Evolutionary conservation across 2,797 vertebrate genomes (phyloP).

Genomic region (Pangasius sanitwongsei): DNA sequence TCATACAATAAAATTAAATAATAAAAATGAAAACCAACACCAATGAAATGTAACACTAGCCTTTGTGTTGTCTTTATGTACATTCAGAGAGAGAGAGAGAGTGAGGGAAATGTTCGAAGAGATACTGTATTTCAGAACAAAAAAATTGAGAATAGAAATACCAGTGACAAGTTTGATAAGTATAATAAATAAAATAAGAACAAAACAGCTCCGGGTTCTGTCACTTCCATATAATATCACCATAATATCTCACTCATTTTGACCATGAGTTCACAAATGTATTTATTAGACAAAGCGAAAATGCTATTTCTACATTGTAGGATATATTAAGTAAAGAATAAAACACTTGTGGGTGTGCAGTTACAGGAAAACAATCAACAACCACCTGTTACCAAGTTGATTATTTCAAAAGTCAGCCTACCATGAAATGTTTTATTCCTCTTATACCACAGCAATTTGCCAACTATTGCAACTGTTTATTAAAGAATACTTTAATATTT

Average conservation of each 20-base stretch:
- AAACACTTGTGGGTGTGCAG: neutral
- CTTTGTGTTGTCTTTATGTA: neutral
- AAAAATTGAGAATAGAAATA: neutral
- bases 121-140: too few species aligned
- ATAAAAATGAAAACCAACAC: neutral
- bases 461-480: neutral
- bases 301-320: neutral
- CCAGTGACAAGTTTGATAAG: neutral
- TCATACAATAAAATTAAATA: neutral
- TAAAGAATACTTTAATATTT: too few species aligned
- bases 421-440: neutral
- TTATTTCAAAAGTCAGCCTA: neutral
- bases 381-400: neutral
- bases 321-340: neutral
- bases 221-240: neutral
- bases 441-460: neutral
- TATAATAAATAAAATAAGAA: neutral
- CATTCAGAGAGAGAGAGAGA: neutral
- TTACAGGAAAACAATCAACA: neutral
- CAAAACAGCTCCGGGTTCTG: neutral
- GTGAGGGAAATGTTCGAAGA: too few species aligned
- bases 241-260: neutral
- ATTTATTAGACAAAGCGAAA: neutral
- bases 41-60: too few species aligned
- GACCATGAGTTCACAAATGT: neutral